Evolutionary conservation across 2,888 invertebrate genomes (phyloP).

Genomic region (Cephalotes varians): DNA sequence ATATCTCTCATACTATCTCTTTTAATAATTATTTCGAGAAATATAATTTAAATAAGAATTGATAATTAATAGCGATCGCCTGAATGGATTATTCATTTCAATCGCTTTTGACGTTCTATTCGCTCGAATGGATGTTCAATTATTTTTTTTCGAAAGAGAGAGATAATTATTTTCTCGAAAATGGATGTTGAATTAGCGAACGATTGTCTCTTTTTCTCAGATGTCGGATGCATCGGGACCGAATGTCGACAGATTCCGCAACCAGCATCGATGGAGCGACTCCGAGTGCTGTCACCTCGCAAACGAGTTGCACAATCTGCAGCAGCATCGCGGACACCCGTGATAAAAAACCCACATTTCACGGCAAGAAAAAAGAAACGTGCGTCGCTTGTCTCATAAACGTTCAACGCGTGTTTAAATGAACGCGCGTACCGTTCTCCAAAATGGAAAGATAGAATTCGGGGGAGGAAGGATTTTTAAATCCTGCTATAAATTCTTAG

Average conservation of each 20-base stretch:
- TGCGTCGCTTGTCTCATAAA: slow-evolving; percentile 3
- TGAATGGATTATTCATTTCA: neutral
- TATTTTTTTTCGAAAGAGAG: neutral
- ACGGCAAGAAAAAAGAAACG: neutral
- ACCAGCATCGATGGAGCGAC: slow-evolving; percentile 83
- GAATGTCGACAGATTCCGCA: slow-evolving; percentile 70
- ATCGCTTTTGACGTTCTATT: neutral
- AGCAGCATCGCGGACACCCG: slow-evolving; percentile 49
- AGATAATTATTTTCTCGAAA: neutral
- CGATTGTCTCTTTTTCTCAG: slow-evolving; percentile 57
- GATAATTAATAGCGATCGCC: neutral
- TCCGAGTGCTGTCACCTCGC: slow-evolving; percentile 83
- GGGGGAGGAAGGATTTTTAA: neutral
- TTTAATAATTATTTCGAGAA: neutral
- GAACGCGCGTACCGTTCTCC: neutral
- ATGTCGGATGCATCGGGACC: slow-evolving; percentile 71
- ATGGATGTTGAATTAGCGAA: neutral
- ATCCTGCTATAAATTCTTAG: neutral
- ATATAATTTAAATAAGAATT: neutral
- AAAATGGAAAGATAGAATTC: neutral
- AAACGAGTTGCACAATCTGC: slow-evolving; percentile 82
- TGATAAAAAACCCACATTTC: slow-evolving; percentile 8
- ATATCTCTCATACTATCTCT: neutral
- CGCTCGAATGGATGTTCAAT: neutral
- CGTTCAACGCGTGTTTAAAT: neutral